phyloP scores from a whole-genome alignment of 2,797 vertebrate species.

The Siniperca undulata region DNA sequence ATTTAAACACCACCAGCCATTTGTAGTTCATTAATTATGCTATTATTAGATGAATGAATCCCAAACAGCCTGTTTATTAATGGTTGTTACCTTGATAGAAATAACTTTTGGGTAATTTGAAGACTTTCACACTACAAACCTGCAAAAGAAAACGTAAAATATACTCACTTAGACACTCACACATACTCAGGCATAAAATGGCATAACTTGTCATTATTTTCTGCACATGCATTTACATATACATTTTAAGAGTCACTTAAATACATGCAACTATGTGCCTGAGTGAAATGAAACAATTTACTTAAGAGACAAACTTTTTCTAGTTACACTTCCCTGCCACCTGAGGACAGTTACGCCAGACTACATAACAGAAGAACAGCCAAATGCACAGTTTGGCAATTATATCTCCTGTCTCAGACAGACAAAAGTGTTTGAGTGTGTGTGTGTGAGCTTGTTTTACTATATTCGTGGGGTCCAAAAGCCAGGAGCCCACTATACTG shows the following conservation, averaged over 20 bases:
- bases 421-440: conserved; percentile 14
- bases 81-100: conserved; percentile 6
- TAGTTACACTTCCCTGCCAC: conserved; percentile 27
- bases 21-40: neutral
- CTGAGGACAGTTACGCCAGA: conserved; percentile 47
- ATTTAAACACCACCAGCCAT: neutral
- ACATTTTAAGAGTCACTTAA: neutral
- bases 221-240: neutral
- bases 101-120: neutral
- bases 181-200: neutral
- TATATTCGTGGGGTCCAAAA: no score
- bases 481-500: no score
- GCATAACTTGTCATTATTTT: neutral
- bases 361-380: conserved; percentile 29
- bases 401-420: conserved; percentile 24
- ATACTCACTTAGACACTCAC: neutral
- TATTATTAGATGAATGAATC: conserved; percentile 4
- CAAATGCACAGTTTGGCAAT: conserved; percentile 53
- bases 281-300: conserved; percentile 36
- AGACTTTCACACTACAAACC: neutral
- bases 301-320: conserved; percentile 29
- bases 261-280: conserved; percentile 7
- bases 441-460: neutral
- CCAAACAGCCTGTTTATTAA: neutral
- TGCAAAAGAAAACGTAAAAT: neutral